A percentile compares a stretch with the other conserved stretches of the same genome.
Evolutionary conservation across 1,140 invertebrate species (phyloP).

Genomic region (Ceratina australensis): DNA sequence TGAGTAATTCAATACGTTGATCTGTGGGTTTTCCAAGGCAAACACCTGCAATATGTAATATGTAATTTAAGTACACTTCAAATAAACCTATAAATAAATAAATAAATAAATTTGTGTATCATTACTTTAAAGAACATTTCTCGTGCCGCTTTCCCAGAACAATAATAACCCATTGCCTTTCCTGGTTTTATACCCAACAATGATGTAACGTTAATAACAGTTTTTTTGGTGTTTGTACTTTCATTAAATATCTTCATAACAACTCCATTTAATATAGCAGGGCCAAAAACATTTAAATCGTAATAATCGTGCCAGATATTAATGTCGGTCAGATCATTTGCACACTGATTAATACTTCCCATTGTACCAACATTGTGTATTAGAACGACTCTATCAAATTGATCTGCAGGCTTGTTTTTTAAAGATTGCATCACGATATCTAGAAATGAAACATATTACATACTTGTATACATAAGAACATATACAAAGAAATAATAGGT

Average conservation of each 20-base stretch:
- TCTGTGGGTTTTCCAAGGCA: slow-evolving; percentile 88
- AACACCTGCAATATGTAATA: slow-evolving; percentile 78
- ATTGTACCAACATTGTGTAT: slow-evolving; percentile 95
- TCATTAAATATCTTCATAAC: slow-evolving; percentile 84
- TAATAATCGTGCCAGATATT: slow-evolving; percentile 85
- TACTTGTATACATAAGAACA: too few relatives aligned
- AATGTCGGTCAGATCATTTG: slow-evolving; percentile 82
- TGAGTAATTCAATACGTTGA: slow-evolving; percentile 93
- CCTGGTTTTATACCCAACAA: slow-evolving; percentile 88
- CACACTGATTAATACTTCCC: slow-evolving; percentile 85
- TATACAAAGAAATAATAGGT: not conserved
- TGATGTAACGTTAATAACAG: slow-evolving; percentile 94
- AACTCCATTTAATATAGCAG: slow-evolving; percentile 87
- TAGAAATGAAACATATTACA: slow-evolving; percentile 32
- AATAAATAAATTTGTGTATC: not conserved
- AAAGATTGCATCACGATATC: slow-evolving; percentile 78
- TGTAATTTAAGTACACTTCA: not conserved
- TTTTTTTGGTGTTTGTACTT: slow-evolving; percentile 75
- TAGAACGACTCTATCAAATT: slow-evolving; percentile 86
- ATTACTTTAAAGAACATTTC: slow-evolving; percentile 93
- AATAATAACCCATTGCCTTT: slow-evolving; percentile 89
- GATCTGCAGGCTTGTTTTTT: slow-evolving; percentile 67
- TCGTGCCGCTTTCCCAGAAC: slow-evolving; percentile 92
- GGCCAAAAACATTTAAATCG: slow-evolving; percentile 89
- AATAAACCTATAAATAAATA: not conserved